Conservation (phyloP, 2,113 vertebrate species). For the Amia ocellicauda region DNA sequence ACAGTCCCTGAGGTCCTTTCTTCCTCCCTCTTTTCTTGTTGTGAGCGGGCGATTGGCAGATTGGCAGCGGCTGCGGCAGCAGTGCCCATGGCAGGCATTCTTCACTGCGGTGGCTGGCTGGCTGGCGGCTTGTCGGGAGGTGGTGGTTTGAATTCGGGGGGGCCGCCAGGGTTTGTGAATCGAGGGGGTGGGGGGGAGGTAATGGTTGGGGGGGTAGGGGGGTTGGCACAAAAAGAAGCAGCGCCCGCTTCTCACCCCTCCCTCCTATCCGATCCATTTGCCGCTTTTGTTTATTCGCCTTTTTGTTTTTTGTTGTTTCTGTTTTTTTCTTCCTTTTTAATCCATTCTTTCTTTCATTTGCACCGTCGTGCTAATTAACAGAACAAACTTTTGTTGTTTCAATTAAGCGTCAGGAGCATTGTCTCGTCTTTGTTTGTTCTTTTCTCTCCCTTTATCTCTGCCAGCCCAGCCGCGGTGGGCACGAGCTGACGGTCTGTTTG, state of each 20-base stretch:
- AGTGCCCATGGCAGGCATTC: slow-evolving; percentile 45
- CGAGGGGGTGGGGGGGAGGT: slow-evolving; percentile 27
- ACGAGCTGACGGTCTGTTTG: slow-evolving; percentile 32
- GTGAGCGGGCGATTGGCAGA: slow-evolving; percentile 56
- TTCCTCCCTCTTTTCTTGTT: slow-evolving; percentile 39
- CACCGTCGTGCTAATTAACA: slow-evolving; percentile 52
- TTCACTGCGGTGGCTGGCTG: slow-evolving; percentile 43
- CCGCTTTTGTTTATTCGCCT: slow-evolving; percentile 47
- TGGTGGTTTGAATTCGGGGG: slow-evolving; percentile 42
- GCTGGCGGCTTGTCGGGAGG: slow-evolving; percentile 48
- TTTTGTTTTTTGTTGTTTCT: slow-evolving; percentile 36
- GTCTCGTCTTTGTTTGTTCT: slow-evolving; percentile 48
- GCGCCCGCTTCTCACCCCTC: slow-evolving; percentile 38
- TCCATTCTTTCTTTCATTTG: slow-evolving; percentile 43
- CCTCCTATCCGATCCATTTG: slow-evolving; percentile 41
- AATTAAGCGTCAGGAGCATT: slow-evolving; percentile 54
- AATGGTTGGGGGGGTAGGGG: slow-evolving; percentile 28
- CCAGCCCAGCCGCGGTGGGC: slow-evolving; percentile 38
- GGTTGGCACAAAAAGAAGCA: slow-evolving; percentile 50
- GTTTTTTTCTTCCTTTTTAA: slow-evolving; percentile 41
- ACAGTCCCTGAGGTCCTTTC: slow-evolving; percentile 58
- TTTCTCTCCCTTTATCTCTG: slow-evolving; percentile 47
- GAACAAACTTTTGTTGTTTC: slow-evolving; percentile 50
- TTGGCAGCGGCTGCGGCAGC: slow-evolving; percentile 58
- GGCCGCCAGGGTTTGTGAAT: slow-evolving; percentile 30